phyloP scores from a whole-genome alignment of 2,113 vertebrate genomes.

The Martes martes region DNA sequence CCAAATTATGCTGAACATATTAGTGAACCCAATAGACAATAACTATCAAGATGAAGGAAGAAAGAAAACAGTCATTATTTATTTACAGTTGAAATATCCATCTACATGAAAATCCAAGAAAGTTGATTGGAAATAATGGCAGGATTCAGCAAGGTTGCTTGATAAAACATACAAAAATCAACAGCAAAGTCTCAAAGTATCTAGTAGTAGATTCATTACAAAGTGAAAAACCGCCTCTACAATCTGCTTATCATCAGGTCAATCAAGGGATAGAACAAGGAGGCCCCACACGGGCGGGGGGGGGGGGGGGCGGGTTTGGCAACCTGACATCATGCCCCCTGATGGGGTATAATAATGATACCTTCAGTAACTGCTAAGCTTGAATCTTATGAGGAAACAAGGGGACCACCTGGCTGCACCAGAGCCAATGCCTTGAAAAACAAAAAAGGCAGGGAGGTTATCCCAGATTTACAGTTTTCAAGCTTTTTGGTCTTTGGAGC shows the following conservation, averaged over 20 bases:
- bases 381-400: background rate
- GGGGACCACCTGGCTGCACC: background rate
- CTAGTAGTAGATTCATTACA: background rate
- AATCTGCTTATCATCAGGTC: background rate
- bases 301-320: background rate
- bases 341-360: background rate
- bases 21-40: background rate
- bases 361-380: background rate
- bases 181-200: background rate
- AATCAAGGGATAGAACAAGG: background rate
- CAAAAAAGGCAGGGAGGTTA: rapidly evolving
- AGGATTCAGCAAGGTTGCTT: background rate
- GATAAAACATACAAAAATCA: background rate
- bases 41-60: background rate
- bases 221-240: background rate
- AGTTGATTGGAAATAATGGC: background rate
- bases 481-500: background rate
- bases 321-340: background rate
- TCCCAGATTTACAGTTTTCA: background rate
- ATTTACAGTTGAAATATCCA: background rate
- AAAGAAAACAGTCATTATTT: background rate
- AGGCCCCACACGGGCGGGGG: no score
- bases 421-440: background rate
- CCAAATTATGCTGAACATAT: background rate
- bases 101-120: background rate